phyloP scores from a whole-genome alignment of 2,888 invertebrate genomes.

The Drosophila anceps region DNA sequence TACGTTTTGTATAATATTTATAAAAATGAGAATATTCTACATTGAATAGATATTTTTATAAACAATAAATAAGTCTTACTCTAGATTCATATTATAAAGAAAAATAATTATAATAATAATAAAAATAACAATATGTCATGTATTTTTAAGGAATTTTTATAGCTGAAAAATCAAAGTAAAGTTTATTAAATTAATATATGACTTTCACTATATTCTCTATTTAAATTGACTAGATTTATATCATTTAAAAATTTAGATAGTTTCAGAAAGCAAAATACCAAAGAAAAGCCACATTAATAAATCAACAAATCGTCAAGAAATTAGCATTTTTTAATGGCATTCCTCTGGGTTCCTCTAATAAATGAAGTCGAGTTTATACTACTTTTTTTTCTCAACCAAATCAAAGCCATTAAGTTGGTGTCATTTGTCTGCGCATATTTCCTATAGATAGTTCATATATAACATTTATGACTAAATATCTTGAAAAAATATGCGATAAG shows the following conservation, averaged over 20 bases:
- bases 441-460: constrained; percentile 10
- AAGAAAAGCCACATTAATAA: neutral
- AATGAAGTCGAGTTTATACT: neutral
- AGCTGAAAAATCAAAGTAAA: no score
- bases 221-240: no score
- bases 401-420: neutral
- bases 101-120: no score
- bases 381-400: neutral
- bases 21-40: neutral
- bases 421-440: neutral
- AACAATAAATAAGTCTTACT: neutral
- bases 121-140: no score
- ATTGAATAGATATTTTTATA: no score
- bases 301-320: constrained; percentile 1
- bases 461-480: constrained; percentile 10
- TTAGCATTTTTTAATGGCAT: constrained; percentile 2
- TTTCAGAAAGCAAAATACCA: constrained; percentile 5
- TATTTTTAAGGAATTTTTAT: no score
- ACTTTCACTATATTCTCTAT: no score
- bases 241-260: neutral
- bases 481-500: neutral
- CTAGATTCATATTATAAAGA: no score
- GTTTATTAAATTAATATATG: no score
- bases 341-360: neutral
- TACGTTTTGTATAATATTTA: neutral